Evolutionary conservation across 2,888 invertebrate genomes (phyloP).

Genomic region (Panorpa germanica): DNA sequence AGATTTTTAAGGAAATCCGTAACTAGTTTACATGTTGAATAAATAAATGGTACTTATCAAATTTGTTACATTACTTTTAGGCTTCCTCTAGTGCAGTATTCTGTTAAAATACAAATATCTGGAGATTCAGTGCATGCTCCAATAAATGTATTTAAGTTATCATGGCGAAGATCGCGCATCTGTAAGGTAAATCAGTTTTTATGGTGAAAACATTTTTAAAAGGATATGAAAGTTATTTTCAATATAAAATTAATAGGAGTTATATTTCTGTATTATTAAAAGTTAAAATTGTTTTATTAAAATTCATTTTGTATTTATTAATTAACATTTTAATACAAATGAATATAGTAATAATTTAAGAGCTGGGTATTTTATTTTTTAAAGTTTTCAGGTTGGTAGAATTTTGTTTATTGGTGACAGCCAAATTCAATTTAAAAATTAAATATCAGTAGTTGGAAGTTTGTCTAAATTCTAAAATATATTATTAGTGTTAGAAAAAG

Average conservation of each 20-base stretch:
- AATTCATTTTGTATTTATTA: too few species aligned
- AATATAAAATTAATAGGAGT: constrained; percentile 1
- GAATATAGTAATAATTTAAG: too few species aligned
- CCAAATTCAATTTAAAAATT: too few species aligned
- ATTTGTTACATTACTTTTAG: constrained; percentile 56
- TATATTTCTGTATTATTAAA: background rate
- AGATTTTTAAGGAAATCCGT: constrained; percentile 7
- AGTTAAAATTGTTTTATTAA: background rate
- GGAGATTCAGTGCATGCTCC: constrained; percentile 85
- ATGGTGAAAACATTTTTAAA: background rate
- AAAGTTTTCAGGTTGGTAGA: too few species aligned
- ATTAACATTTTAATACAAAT: too few species aligned
- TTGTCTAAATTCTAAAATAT: too few species aligned
- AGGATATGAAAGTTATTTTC: background rate
- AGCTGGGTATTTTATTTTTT: too few species aligned
- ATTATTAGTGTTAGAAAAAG: too few species aligned
- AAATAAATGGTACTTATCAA: constrained; percentile 3
- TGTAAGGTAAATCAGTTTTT: constrained; percentile 20
- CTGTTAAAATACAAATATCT: constrained; percentile 73
- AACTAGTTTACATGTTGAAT: constrained; percentile 5
- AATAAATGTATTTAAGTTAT: constrained; percentile 81
- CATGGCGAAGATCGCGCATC: constrained; percentile 81
- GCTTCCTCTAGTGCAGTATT: constrained; percentile 80
- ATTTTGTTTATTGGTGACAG: too few species aligned
- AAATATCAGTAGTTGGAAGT: too few species aligned